Conservation (phyloP, 2,113 vertebrate genomes). For the Megaceryle maxima region DNA sequence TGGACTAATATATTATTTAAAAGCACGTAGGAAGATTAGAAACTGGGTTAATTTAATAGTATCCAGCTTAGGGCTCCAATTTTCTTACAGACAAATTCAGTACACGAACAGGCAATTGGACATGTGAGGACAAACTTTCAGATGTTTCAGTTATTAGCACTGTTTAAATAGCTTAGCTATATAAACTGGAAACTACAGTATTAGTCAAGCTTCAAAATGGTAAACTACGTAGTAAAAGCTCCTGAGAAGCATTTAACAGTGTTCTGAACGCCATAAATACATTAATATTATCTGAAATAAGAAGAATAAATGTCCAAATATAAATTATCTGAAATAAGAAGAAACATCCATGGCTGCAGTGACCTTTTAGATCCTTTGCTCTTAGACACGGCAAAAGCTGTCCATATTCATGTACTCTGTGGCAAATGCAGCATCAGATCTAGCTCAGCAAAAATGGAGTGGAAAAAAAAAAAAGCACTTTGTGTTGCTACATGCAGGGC, state of each 20-base stretch:
- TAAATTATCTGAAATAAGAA: background rate
- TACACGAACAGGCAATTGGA: background rate
- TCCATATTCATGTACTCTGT: rapidly evolving
- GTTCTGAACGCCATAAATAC: background rate
- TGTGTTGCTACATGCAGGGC: background rate
- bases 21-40: conserved; percentile 34
- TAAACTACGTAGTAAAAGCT: background rate
- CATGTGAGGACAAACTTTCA: background rate
- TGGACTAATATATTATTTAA: conserved; percentile 61
- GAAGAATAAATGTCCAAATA: background rate
- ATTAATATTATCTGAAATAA: background rate
- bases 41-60: conserved; percentile 51
- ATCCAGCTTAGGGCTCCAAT: conserved; percentile 25
- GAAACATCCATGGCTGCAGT: background rate
- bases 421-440: background rate
- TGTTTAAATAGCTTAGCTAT: background rate
- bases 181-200: background rate
- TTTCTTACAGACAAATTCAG: conserved; percentile 14
- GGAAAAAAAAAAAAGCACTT: background rate
- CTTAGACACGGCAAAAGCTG: background rate
- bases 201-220: background rate
- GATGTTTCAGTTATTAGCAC: background rate
- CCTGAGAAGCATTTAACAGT: background rate
- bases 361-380: background rate
- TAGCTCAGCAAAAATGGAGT: background rate